phyloP scores from a whole-genome alignment of 1,140 invertebrate genomes.

The Ceratosolen solmsi region DNA sequence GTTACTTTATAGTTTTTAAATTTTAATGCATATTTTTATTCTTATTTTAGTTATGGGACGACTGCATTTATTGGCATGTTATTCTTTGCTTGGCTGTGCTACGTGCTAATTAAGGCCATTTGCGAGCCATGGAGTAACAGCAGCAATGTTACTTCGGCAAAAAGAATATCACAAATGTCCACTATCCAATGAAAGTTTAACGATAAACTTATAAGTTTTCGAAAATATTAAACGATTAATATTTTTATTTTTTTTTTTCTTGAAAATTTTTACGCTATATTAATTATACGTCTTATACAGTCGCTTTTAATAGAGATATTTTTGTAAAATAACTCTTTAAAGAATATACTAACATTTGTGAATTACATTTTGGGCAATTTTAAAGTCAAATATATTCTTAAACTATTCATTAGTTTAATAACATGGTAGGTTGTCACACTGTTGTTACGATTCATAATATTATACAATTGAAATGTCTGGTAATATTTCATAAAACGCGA shows the following conservation, averaged over 20 bases:
- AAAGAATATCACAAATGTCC: constrained; percentile 15
- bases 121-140: constrained; percentile 62
- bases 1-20: neutral
- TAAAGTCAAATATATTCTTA: too few species aligned
- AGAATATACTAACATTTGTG: neutral
- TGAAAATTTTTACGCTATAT: neutral
- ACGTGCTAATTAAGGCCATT: constrained; percentile 61
- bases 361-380: too few species aligned
- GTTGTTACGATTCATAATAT: too few species aligned
- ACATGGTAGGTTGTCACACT: too few species aligned
- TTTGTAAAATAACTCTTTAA: constrained; percentile 11
- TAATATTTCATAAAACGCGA: too few species aligned
- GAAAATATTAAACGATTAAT: constrained; percentile 12
- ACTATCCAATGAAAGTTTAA: constrained; percentile 8
- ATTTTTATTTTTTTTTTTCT: too few species aligned
- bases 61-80: constrained; percentile 56
- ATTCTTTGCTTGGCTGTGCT: constrained; percentile 60
- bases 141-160: constrained; percentile 29
- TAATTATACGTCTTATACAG: constrained; percentile 13
- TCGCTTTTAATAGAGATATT: constrained; percentile 19
- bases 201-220: neutral
- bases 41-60: constrained; percentile 62
- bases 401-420: too few species aligned
- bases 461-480: too few species aligned
- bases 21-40: constrained; percentile 35